These are phyloP conservation scores for Falcaria lacertinaria DNA, from an alignment of 2,888 invertebrate genomes.

Conservation along the genomic window DNA sequence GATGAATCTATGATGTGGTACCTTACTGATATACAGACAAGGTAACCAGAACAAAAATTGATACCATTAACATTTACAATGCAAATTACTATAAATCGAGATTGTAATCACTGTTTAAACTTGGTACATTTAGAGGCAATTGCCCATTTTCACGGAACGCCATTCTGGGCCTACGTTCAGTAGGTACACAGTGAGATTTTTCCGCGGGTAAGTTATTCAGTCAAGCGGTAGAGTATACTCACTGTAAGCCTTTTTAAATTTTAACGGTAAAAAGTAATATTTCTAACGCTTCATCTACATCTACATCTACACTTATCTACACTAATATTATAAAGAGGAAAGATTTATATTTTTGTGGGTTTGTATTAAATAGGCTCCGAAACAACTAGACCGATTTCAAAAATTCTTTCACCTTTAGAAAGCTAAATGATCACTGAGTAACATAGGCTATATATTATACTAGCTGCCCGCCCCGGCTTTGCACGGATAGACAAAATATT, in stretches of 20 bases:
- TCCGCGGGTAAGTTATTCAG: constrained; percentile 1
- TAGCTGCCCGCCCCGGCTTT: too few species aligned
- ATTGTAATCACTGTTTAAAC: constrained; percentile 64
- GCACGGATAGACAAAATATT: too few species aligned
- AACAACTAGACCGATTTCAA: too few species aligned
- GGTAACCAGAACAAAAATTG: constrained; percentile 23
- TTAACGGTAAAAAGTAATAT: background rate
- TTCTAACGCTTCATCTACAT: too few species aligned
- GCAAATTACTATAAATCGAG: constrained; percentile 66
- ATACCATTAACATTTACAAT: constrained; percentile 55
- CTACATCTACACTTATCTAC: too few species aligned
- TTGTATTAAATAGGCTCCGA: too few species aligned
- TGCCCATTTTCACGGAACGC: constrained; percentile 56
- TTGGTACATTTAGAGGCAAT: constrained; percentile 57
- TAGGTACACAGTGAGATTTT: constrained; percentile 53
- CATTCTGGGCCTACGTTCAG: constrained; percentile 45
- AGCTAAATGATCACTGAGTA: too few species aligned
- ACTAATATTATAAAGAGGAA: too few species aligned
- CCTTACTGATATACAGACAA: background rate
- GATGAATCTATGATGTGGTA: constrained; percentile 2
- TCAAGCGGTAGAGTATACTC: background rate
- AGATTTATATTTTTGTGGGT: too few species aligned
- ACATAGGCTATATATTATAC: too few species aligned
- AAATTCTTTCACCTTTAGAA: too few species aligned
- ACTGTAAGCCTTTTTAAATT: background rate